A percentile compares a stretch with the other conserved stretches of the same genome.
phyloP scores from a whole-genome alignment of 2,888 invertebrate species.

The Ctenicera cuprea region DNA sequence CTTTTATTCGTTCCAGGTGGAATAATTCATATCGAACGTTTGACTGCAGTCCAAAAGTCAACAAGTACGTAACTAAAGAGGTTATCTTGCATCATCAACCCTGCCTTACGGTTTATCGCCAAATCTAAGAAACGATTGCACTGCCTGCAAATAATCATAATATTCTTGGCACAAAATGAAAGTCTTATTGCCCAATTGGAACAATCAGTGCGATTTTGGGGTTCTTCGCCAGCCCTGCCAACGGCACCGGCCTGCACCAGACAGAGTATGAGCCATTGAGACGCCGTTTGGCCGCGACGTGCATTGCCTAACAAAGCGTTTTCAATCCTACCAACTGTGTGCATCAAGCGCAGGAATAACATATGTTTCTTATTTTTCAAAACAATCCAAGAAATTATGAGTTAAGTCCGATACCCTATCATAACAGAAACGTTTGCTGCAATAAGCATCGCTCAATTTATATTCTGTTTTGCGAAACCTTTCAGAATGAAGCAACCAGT shows the following conservation, averaged over 20 bases:
- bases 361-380: conserved; percentile 35
- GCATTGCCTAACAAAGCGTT: conserved; percentile 60
- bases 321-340: conserved; percentile 49
- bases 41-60: conserved; percentile 57
- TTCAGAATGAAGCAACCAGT: background rate
- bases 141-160: conserved; percentile 62
- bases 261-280: conserved; percentile 79
- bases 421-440: conserved; percentile 20
- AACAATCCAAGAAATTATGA: conserved; percentile 34
- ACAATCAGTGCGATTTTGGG: conserved; percentile 55
- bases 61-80: conserved; percentile 57
- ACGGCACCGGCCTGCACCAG: conserved; percentile 77
- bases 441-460: conserved; percentile 10
- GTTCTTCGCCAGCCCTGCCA: conserved; percentile 48
- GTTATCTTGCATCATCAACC: conserved; percentile 56
- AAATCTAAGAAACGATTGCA: conserved; percentile 48
- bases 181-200: conserved; percentile 57
- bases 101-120: conserved; percentile 58
- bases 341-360: conserved; percentile 48
- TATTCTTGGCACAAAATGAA: conserved; percentile 64
- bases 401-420: background rate
- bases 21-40: conserved; percentile 36
- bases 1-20: conserved; percentile 13
- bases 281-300: conserved; percentile 74
- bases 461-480: background rate